These are phyloP conservation scores for Pemphredon lugubris DNA, from an alignment of 2,888 invertebrate species.

Conservation along the genomic window DNA sequence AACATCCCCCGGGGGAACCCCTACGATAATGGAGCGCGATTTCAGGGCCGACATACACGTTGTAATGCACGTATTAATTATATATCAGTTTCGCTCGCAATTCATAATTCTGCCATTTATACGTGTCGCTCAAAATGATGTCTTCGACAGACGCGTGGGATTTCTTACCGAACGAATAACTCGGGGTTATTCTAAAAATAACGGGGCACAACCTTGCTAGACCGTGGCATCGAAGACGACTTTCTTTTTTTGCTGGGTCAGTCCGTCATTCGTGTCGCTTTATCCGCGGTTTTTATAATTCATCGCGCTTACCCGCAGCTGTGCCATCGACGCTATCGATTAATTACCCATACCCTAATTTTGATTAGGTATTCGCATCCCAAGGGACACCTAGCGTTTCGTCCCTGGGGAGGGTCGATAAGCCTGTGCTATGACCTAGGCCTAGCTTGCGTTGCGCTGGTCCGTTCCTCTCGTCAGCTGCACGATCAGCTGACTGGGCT, in stretches of 20 bases:
- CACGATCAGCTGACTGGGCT: conserved; percentile 33
- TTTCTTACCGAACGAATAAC: background rate
- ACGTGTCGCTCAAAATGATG: background rate
- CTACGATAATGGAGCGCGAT: too few species aligned
- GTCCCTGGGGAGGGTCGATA: conserved; percentile 60
- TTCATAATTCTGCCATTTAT: background rate
- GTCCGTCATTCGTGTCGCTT: too few species aligned
- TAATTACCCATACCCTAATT: too few species aligned
- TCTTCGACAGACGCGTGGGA: background rate
- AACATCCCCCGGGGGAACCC: too few species aligned
- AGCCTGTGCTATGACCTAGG: conserved; percentile 63
- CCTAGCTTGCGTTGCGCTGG: conserved; percentile 47
- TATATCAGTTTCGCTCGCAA: background rate
- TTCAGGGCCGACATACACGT: background rate
- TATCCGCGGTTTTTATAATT: too few species aligned
- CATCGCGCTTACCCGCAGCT: too few species aligned
- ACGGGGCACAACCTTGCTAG: too few species aligned
- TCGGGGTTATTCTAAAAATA: too few species aligned
- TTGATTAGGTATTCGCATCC: too few species aligned
- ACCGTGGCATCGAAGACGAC: too few species aligned
- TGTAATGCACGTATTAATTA: background rate
- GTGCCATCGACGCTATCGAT: background rate
- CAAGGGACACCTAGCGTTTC: too few species aligned
- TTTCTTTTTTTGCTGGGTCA: too few species aligned
- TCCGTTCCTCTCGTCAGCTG: conserved; percentile 31